These are phyloP conservation scores for Oenanthe oenanthe DNA, from an alignment of 2,113 vertebrate genomes.

Conservation along the genomic window DNA sequence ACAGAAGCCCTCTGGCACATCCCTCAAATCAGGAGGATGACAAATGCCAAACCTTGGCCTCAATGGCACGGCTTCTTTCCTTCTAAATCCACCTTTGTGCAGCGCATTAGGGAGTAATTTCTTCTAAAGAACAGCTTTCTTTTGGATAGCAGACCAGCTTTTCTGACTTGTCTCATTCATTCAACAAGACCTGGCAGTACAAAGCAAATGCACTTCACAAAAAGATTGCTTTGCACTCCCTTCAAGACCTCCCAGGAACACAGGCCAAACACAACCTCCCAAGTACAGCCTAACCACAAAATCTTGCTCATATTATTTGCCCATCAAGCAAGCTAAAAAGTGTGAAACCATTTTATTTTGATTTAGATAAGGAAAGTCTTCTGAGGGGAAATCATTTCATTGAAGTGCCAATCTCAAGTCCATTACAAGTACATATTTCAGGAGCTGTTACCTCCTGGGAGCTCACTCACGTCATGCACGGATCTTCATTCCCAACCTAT, in stretches of 20 bases:
- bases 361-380: not conserved
- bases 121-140: not conserved
- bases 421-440: slow-evolving; percentile 13
- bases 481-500: not conserved
- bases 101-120: not conserved
- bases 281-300: not conserved
- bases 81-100: not conserved
- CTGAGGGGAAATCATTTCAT: not conserved
- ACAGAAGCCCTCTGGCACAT: not conserved
- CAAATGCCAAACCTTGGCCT: not conserved
- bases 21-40: not conserved
- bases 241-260: slow-evolving; percentile 16
- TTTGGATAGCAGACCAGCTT: not conserved
- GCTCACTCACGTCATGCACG: not conserved
- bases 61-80: not conserved
- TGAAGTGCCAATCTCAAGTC: slow-evolving; percentile 17
- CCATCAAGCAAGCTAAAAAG: slow-evolving; percentile 35
- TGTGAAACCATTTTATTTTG: slow-evolving; percentile 50
- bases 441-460: not conserved
- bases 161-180: not conserved
- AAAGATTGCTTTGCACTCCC: not conserved
- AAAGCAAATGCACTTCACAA: not conserved
- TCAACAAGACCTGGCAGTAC: not conserved
- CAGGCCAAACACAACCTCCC: not conserved
- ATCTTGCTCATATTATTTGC: slow-evolving; percentile 15